phyloP scores from a whole-genome alignment of 2,797 vertebrate genomes.

The Falco naumanni region DNA sequence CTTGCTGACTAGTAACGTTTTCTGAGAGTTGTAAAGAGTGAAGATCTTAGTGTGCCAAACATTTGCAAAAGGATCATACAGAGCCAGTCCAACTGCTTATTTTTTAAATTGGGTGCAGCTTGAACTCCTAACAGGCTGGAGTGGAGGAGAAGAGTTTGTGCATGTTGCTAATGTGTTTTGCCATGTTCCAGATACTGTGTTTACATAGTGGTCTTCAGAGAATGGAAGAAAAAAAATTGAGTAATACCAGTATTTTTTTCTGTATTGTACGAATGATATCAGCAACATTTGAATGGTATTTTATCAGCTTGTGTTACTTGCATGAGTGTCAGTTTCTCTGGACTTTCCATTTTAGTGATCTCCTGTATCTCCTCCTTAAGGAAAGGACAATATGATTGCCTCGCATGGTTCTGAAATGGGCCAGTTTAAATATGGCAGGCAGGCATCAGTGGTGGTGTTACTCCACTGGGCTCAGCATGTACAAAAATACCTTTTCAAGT shows the following conservation, averaged over 20 bases:
- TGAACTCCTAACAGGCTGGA: neutral
- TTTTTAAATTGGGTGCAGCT: neutral
- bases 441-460: neutral
- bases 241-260: neutral
- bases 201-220: neutral
- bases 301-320: neutral
- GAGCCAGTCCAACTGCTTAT: neutral
- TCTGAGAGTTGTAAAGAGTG: neutral
- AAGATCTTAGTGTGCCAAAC: neutral
- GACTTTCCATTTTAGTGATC: neutral
- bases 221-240: neutral
- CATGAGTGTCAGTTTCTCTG: neutral
- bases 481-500: neutral
- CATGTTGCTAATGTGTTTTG: neutral
- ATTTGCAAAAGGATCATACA: neutral
- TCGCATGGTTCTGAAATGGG: neutral
- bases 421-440: neutral
- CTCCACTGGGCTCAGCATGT: neutral
- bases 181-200: rapidly evolving
- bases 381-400: neutral
- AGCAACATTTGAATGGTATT: neutral
- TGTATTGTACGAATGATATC: neutral
- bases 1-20: neutral
- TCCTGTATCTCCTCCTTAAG: neutral
- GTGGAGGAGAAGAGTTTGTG: neutral